A percentile compares a stretch with the other conserved stretches of the same genome.
Conservation (phyloP, 2,113 vertebrate species). For the Baryphthengus martii region DNA sequence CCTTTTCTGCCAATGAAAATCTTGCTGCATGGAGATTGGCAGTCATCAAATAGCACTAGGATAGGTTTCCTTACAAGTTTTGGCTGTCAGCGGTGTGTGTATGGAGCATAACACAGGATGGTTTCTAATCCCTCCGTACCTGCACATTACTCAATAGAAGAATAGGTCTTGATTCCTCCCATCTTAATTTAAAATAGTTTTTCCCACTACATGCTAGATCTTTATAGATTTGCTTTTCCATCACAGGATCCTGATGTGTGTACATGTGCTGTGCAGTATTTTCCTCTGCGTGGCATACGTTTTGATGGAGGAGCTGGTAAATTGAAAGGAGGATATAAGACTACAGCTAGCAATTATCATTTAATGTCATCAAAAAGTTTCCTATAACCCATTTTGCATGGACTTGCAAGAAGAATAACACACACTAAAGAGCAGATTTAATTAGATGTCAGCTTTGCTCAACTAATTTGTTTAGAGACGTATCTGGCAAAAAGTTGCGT, state of each 20-base stretch:
- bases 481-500: slow-evolving; percentile 26
- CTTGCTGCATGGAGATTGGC: neutral
- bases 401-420: neutral
- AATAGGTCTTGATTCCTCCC: neutral
- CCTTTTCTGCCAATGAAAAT: neutral
- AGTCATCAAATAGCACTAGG: neutral
- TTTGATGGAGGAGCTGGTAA: neutral
- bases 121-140: neutral
- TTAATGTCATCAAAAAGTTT: neutral
- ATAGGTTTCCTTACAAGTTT: neutral
- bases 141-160: neutral
- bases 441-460: slow-evolving; percentile 32
- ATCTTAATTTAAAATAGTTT: neutral
- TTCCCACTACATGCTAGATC: neutral
- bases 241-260: neutral
- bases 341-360: neutral
- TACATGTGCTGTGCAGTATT: neutral
- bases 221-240: neutral
- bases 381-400: neutral
- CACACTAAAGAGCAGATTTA: neutral
- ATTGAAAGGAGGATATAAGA: neutral
- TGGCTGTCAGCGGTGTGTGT: neutral
- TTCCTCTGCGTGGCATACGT: neutral
- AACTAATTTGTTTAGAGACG: slow-evolving; percentile 2
- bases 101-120: neutral